Evolutionary conservation across 2,113 vertebrate genomes (phyloP).

Genomic region (Empidonax traillii): DNA sequence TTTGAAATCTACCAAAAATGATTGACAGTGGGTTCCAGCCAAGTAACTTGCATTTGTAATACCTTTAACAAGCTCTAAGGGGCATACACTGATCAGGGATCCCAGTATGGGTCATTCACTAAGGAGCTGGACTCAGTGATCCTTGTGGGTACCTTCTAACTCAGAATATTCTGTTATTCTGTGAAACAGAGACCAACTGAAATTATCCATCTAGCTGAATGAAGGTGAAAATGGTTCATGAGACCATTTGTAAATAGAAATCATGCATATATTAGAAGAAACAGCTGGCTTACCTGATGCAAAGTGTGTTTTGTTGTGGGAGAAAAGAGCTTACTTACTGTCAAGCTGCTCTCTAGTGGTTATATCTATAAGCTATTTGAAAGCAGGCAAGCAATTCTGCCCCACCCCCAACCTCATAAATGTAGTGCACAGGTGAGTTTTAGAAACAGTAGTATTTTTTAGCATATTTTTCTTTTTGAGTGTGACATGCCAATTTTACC

Average conservation of each 20-base stretch:
- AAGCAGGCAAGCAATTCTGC: not conserved
- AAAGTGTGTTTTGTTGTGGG: not conserved
- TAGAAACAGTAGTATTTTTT: not conserved
- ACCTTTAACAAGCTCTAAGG: not conserved
- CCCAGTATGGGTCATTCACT: not conserved
- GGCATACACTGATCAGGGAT: not conserved
- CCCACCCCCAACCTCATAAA: not conserved
- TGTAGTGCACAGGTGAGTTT: not conserved
- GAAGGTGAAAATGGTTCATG: not conserved
- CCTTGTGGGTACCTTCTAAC: not conserved
- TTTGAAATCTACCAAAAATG: not conserved
- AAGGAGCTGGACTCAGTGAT: not conserved
- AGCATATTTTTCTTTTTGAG: not conserved
- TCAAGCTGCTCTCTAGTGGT: constrained; percentile 29
- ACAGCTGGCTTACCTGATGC: not conserved
- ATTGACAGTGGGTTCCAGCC: not conserved
- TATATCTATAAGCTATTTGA: not conserved
- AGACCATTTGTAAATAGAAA: not conserved
- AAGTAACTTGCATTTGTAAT: not conserved
- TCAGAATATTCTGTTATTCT: not conserved
- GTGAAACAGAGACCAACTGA: not conserved
- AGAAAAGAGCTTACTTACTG: not conserved
- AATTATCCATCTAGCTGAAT: not conserved
- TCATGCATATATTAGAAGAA: not conserved
- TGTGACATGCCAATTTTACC: not conserved